Percentiles rank a stretch among this genome's conserved stretches.
These are phyloP conservation scores for Cheilosia urbana DNA, from an alignment of 2,888 invertebrate species.

Conservation along the genomic window DNA sequence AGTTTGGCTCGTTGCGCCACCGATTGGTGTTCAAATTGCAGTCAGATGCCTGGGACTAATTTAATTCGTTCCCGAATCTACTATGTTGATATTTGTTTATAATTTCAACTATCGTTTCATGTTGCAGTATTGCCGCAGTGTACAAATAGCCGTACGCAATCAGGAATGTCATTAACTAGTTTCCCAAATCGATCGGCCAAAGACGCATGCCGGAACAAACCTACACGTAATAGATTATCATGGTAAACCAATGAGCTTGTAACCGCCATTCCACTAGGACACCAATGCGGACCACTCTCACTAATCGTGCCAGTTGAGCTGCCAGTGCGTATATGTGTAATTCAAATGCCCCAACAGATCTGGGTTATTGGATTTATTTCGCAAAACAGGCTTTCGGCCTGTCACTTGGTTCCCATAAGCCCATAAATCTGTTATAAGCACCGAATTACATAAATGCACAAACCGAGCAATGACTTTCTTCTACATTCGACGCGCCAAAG, in stretches of 20 bases:
- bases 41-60: too few relatives aligned
- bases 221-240: conserved; percentile 7
- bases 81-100: too few relatives aligned
- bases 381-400: conserved; percentile 60
- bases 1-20: too few relatives aligned
- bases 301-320: background rate
- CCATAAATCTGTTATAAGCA: conserved; percentile 62
- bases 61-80: too few relatives aligned
- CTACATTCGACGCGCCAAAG: conserved; percentile 48
- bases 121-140: background rate
- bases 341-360: conserved; percentile 50
- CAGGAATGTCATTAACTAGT: conserved; percentile 11
- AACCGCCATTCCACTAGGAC: conserved; percentile 46
- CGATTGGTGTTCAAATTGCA: too few relatives aligned
- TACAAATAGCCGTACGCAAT: background rate
- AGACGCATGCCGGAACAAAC: conserved; percentile 33
- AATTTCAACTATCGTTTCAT: background rate
- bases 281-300: conserved; percentile 30
- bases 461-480: conserved; percentile 64
- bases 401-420: conserved; percentile 58
- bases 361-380: conserved; percentile 55
- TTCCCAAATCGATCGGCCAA: conserved; percentile 6
- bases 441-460: conserved; percentile 67
- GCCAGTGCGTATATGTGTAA: conserved; percentile 43
- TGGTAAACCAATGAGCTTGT: conserved; percentile 45